These are phyloP conservation scores for Seladonia tumulorum DNA, from an alignment of 2,888 invertebrate species.

Conservation along the genomic window DNA sequence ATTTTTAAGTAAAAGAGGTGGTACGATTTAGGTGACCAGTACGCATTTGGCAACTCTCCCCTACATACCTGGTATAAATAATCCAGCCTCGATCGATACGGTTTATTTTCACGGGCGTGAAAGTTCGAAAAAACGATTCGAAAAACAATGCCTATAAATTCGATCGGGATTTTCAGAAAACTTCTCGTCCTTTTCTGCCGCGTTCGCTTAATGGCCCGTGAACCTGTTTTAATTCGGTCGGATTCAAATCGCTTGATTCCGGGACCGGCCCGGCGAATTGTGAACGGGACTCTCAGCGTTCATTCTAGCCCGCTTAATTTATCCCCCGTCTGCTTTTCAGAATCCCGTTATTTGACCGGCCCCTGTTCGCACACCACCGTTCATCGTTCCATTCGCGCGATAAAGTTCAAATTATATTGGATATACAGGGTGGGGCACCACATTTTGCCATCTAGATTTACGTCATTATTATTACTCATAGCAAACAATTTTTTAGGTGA, in stretches of 20 bases:
- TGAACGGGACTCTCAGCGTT: conserved; percentile 66
- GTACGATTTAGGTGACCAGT: no score
- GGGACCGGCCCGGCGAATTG: conserved; percentile 71
- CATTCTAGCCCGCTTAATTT: conserved; percentile 37
- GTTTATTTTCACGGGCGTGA: neutral
- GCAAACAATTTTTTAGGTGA: no score
- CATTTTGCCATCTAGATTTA: no score
- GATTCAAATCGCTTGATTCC: conserved; percentile 70
- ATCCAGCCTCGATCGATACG: conserved; percentile 2
- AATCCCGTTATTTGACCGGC: conserved; percentile 49
- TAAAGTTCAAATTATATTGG: conserved; percentile 76
- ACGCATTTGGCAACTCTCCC: no score
- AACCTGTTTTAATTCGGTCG: conserved; percentile 74
- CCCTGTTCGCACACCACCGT: conserved; percentile 27
- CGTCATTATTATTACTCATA: no score
- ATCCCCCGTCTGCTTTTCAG: conserved; percentile 31
- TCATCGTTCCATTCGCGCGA: conserved; percentile 58
- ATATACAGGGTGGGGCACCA: no score
- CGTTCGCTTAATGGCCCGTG: conserved; percentile 72
- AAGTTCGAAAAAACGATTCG: conserved; percentile 3
- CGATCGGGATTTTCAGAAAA: conserved; percentile 60
- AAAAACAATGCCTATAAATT: conserved; percentile 56
- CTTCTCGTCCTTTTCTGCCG: conserved; percentile 61
- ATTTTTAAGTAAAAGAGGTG: no score
- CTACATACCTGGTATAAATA: no score